Conservation (phyloP, 1,140 invertebrate species). For the Apolygus lucorum region DNA sequence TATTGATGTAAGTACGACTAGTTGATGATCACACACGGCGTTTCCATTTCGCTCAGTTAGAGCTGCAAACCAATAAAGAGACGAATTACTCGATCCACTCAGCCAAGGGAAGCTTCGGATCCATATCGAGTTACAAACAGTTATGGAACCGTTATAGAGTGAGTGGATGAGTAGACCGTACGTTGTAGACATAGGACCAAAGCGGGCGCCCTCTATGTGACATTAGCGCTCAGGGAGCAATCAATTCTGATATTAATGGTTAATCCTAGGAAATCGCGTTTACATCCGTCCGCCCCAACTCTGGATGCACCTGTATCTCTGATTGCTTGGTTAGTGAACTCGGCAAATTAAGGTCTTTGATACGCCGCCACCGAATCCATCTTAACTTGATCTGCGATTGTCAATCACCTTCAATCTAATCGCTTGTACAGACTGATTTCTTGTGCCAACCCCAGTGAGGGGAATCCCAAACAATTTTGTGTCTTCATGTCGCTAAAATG, state of each 20-base stretch:
- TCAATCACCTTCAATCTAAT: too few species aligned
- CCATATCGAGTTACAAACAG: conserved; percentile 1
- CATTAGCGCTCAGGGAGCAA: neutral
- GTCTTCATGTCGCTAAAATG: too few species aligned
- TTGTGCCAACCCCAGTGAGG: too few species aligned
- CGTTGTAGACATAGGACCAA: neutral
- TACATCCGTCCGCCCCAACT: neutral
- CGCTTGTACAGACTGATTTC: too few species aligned
- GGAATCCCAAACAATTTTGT: too few species aligned
- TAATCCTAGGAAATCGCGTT: neutral
- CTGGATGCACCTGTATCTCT: neutral
- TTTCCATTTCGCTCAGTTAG: too few species aligned
- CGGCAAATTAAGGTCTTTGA: neutral
- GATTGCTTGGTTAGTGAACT: neutral
- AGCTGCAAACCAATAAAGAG: too few species aligned
- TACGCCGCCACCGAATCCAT: neutral
- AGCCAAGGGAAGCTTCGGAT: too few species aligned
- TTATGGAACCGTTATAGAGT: neutral
- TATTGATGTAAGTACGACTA: too few species aligned
- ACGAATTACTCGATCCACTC: too few species aligned
- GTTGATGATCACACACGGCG: too few species aligned
- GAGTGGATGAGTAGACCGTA: neutral
- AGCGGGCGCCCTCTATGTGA: neutral
- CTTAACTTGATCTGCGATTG: neutral
- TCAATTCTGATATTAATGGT: neutral